These are phyloP conservation scores for Chloropsis cyanopogon DNA, from an alignment of 2,113 vertebrate genomes.

Conservation along the genomic window DNA sequence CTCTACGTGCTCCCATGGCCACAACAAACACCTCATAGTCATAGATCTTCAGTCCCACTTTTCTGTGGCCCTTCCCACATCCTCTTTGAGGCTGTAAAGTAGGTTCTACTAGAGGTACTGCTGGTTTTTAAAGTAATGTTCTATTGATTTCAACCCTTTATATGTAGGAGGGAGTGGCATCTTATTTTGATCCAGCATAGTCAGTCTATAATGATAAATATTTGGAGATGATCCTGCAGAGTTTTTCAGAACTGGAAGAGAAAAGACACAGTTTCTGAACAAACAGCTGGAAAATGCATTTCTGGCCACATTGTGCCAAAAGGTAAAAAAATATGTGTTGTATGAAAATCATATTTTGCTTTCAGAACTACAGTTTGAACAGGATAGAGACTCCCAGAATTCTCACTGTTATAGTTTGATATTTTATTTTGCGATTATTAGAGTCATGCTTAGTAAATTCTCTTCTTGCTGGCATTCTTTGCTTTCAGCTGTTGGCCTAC, in stretches of 20 bases:
- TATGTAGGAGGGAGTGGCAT: neutral
- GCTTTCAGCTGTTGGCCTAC: neutral
- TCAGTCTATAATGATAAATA: neutral
- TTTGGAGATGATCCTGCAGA: neutral
- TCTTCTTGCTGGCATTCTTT: neutral
- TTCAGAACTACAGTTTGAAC: neutral
- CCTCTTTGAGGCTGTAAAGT: neutral
- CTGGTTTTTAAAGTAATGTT: neutral
- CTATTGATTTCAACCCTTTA: neutral
- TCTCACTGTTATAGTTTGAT: neutral
- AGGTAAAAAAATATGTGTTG: neutral
- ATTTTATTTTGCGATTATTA: neutral
- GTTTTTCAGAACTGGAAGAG: neutral
- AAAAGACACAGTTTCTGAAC: neutral
- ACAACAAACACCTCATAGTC: neutral
- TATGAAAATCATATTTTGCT: neutral
- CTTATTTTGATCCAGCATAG: neutral
- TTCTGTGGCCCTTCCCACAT: neutral
- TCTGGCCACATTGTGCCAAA: neutral
- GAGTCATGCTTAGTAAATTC: neutral
- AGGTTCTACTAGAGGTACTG: neutral
- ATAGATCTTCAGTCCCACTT: neutral
- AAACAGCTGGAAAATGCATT: neutral
- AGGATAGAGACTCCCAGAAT: neutral
- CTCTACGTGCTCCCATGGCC: neutral